Evolutionary conservation across 1,140 invertebrate species (phyloP), one percentile per base, ranked within the genome.

Genomic region (Drosophila ohnishii): DNA sequence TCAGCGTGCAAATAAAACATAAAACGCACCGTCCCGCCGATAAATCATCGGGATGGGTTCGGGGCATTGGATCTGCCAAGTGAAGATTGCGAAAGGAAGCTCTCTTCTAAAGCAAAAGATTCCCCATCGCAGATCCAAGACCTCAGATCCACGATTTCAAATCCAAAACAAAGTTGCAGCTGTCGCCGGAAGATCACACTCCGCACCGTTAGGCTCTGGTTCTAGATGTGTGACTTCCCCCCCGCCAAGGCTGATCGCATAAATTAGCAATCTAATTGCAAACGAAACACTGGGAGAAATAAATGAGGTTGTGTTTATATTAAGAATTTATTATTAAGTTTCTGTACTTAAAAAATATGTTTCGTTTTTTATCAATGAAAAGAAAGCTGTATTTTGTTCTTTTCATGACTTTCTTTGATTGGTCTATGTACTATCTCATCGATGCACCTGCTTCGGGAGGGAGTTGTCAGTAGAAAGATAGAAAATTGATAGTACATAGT

Each of bases 231-330:
- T 39, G 63, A 44, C 19, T 53, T 35, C 19, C 51, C 69, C 59
- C 59, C 22, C 13, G 37, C 37, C 40, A 53, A 51, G 57, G 59
- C 45, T 48, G 67, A 83, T 58, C 73, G 85, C 84, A 87, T 87
- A 87, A 87, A 87, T 87, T 87, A 87, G 80, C 84, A 63, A 88
- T 80, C 84, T 87, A 87, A 87, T 87, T 88, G 79, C 76, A 44
- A 19, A 0, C 6, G 10, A 6, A 16, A 10, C 66, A 69, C 60
- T 65, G 6, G n/a, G 10, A 22, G 13, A 66, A 69, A 58, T 5
- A 55, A 6, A 11, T 5, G 3, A 11, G 1, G 9, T n/a, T n/a
- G n/a, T n/a, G n/a, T n/a, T n/a, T n/a, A n/a, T n/a, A n/a, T n/a
- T n/a, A n/a, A n/a, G n/a, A n/a, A n/a, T n/a, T n/a, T n/a, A n/a